These are phyloP conservation scores for Drosophila formosana DNA, from an alignment of 2,888 invertebrate species.

Conservation along the genomic window DNA sequence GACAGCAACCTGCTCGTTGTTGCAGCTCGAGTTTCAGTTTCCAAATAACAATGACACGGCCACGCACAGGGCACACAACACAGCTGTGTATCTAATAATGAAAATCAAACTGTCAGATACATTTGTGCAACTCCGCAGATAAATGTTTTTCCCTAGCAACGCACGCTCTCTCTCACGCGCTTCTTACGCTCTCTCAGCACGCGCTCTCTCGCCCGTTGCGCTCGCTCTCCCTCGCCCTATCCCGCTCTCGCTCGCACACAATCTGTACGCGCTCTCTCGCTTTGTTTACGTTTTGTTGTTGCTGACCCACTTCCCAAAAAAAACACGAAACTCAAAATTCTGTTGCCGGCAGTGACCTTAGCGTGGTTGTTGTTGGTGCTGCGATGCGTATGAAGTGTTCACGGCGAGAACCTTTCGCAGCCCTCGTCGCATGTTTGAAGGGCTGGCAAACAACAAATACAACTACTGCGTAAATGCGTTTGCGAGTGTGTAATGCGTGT, in stretches of 20 bases:
- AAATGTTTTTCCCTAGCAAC: slow-evolving; percentile 53
- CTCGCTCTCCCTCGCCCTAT: slow-evolving; percentile 6
- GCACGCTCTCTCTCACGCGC: slow-evolving; percentile 57
- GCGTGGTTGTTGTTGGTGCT: not conserved
- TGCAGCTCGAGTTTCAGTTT: slow-evolving; percentile 36
- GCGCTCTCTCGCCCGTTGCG: not conserved
- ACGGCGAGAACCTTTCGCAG: slow-evolving; percentile 19
- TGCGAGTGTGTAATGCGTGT: not conserved
- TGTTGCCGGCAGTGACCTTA: slow-evolving; percentile 54
- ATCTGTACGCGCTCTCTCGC: slow-evolving; percentile 14
- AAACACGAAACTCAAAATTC: slow-evolving; percentile 2
- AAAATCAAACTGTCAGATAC: slow-evolving; percentile 66
- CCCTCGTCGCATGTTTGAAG: slow-evolving; percentile 7
- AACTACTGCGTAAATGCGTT: not conserved
- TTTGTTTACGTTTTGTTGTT: slow-evolving; percentile 66
- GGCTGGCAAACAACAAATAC: slow-evolving; percentile 4
- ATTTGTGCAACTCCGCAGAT: slow-evolving; percentile 55
- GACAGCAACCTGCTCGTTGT: slow-evolving; percentile 69
- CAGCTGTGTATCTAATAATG: slow-evolving; percentile 78
- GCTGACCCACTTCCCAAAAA: slow-evolving; percentile 61
- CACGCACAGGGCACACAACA: slow-evolving; percentile 40
- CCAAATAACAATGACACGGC: slow-evolving; percentile 36
- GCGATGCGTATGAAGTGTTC: slow-evolving; percentile 43
- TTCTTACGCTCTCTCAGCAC: slow-evolving; percentile 9
- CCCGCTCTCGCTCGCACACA: slow-evolving; percentile 10